Conservation (phyloP, 2,888 invertebrate genomes). For the Pristionchus arcanus region DNA sequence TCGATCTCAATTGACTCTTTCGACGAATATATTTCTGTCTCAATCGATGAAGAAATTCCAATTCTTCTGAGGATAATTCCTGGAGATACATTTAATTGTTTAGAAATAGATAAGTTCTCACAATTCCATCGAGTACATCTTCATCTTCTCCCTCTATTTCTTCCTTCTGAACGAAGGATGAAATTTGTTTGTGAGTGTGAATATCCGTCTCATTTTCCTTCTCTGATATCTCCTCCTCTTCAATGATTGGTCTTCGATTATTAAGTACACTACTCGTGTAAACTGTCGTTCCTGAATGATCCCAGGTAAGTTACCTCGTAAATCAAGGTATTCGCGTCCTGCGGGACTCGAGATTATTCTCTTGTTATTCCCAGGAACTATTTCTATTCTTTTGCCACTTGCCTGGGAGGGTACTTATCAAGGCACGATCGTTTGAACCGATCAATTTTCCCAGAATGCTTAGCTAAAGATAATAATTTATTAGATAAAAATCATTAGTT, state of each 20-base stretch:
- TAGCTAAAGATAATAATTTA: background rate
- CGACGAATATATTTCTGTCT: slow-evolving; percentile 15
- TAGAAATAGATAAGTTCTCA: background rate
- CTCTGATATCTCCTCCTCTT: slow-evolving; percentile 33
- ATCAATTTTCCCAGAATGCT: background rate
- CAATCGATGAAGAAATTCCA: background rate
- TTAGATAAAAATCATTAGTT: background rate
- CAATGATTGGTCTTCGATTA: background rate
- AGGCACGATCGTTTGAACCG: background rate
- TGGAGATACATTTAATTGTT: background rate
- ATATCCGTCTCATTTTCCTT: background rate
- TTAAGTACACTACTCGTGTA: background rate
- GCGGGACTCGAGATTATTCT: too few species aligned
- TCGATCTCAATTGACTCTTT: background rate
- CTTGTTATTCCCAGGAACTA: too few species aligned
- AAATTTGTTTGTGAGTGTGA: background rate
- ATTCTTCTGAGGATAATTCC: slow-evolving; percentile 22
- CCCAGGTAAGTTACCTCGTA: too few species aligned
- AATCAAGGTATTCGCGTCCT: too few species aligned
- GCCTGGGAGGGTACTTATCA: background rate
- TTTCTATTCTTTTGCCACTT: background rate
- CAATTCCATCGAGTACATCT: background rate
- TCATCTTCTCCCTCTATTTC: background rate
- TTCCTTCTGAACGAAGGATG: background rate
- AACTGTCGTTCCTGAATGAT: slow-evolving; percentile 8